phyloP scores from a whole-genome alignment of 2,797 vertebrate species.

The Triplophysa bombifrons region DNA sequence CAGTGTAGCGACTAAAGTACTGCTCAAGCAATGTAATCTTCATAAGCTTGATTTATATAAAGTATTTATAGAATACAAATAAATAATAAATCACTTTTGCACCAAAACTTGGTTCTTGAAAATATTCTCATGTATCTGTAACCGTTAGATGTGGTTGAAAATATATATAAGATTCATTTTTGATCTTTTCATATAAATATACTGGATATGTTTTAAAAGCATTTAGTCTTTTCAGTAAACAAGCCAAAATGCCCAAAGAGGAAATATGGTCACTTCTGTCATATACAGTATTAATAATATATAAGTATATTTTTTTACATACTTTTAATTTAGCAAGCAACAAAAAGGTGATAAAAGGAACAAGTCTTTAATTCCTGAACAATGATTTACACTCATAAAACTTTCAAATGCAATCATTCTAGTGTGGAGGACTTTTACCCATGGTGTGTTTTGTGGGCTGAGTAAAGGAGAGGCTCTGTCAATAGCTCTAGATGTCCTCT shows the following conservation, averaged over 20 bases:
- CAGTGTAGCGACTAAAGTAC: not conserved
- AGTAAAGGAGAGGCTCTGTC: not conserved
- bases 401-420: not conserved
- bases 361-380: not conserved
- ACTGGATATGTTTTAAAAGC: too few species aligned
- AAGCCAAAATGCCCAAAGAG: too few species aligned
- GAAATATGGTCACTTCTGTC: too few species aligned
- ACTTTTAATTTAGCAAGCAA: not conserved
- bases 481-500: slow-evolving; percentile 4
- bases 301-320: too few species aligned
- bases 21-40: not conserved
- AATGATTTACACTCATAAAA: not conserved
- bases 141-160: not conserved
- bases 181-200: too few species aligned
- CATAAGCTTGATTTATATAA: not conserved
- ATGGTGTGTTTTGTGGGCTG: not conserved
- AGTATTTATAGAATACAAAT: not conserved
- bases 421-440: not conserved
- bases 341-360: not conserved
- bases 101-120: too few species aligned
- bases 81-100: not conserved
- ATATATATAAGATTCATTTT: too few species aligned
- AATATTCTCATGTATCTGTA: not conserved
- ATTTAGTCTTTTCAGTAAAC: too few species aligned
- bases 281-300: too few species aligned